phyloP scores from a whole-genome alignment of 1,140 invertebrate genomes.

The Drosophila saltans region DNA sequence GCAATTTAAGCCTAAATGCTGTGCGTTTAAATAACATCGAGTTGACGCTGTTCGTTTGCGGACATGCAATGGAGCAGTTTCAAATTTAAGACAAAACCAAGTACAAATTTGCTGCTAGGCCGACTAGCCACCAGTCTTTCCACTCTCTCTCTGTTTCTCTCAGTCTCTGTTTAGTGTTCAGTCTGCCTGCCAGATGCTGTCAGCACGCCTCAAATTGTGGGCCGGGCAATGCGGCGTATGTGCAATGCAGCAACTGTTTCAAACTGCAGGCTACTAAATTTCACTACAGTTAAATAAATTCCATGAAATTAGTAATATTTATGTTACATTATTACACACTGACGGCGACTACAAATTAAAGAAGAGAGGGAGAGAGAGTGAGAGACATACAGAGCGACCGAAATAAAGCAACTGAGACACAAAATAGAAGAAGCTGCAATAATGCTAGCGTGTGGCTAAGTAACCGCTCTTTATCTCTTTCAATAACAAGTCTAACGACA shows the following conservation, averaged over 20 bases:
- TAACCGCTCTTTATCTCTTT: constrained; percentile 79
- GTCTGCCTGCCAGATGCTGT: constrained; percentile 53
- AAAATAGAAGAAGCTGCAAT: constrained; percentile 37
- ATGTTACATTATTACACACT: constrained; percentile 70
- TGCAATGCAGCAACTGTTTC: constrained; percentile 47
- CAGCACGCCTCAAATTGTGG: constrained; percentile 66
- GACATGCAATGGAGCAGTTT: constrained; percentile 62
- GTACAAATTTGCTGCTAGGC: constrained; percentile 63
- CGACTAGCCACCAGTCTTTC: constrained; percentile 21
- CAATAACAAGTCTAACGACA: constrained; percentile 77
- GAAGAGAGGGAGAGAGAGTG: constrained; percentile 16
- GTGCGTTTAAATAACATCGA: constrained; percentile 69
- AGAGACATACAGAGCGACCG: constrained; percentile 22
- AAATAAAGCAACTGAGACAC: not conserved
- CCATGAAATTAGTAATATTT: constrained; percentile 79
- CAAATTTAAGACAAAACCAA: constrained; percentile 66
- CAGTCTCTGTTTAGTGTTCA: constrained; percentile 16
- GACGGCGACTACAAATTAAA: constrained; percentile 61
- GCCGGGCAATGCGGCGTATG: constrained; percentile 63
- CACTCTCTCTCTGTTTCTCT: constrained; percentile 11
- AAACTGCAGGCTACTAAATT: constrained; percentile 71
- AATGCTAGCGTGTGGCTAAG: constrained; percentile 70
- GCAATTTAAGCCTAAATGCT: constrained; percentile 80
- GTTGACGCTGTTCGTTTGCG: constrained; percentile 41
- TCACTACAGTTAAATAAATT: constrained; percentile 78